A percentile compares a stretch with the other conserved stretches of the same genome.
Evolutionary conservation across 1,140 invertebrate species (phyloP).

Genomic region (Zaprionus nigranus): DNA sequence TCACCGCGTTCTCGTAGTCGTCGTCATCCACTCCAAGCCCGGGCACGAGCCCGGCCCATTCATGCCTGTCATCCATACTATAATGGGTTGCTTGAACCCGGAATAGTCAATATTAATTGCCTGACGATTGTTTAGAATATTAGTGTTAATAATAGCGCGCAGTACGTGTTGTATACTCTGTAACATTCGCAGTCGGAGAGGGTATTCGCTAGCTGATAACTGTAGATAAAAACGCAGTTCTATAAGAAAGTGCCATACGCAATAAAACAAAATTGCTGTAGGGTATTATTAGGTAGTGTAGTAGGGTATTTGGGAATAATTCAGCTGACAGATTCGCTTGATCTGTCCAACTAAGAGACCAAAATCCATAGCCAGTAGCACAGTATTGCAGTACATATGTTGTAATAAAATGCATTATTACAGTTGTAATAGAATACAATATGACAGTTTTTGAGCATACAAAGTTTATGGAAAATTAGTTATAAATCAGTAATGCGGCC

Average conservation of each 20-base stretch:
- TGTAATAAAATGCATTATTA: neutral
- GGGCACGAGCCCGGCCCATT: neutral
- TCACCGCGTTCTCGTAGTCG: neutral
- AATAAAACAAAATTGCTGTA: neutral
- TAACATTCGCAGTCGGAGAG: neutral
- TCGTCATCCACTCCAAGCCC: conserved; percentile 1
- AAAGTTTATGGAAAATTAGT: no score
- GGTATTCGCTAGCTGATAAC: neutral
- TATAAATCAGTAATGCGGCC: neutral
- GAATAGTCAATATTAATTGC: conserved; percentile 1
- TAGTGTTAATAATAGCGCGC: neutral
- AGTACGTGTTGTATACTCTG: neutral
- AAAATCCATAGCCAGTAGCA: neutral
- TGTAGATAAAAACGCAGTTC: neutral
- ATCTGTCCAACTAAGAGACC: neutral
- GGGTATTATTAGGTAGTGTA: neutral
- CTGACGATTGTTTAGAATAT: neutral
- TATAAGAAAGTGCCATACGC: neutral
- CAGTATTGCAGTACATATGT: neutral
- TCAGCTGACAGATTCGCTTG: no score
- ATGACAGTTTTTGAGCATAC: neutral
- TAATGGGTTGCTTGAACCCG: conserved; percentile 8
- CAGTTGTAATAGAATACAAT: no score
- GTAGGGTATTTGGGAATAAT: neutral
- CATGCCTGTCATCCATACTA: conserved; percentile 1